Base-by-base conservation (phyloP, 2,888 invertebrate species). In the Timandra comae region DNA sequence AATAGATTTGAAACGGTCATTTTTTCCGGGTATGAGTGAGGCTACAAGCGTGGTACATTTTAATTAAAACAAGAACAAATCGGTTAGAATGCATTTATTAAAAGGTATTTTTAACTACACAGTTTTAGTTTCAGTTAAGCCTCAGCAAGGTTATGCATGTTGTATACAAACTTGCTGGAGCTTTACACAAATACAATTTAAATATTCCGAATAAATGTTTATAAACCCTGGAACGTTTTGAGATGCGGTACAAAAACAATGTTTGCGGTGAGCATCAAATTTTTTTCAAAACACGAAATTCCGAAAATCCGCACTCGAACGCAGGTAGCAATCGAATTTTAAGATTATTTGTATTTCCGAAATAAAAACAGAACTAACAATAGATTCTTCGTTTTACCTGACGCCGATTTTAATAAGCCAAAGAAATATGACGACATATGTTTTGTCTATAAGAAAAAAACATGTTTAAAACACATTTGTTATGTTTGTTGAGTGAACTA, bases 331-430 rank as follows among this genome's bases (percentile, higher is more conserved):
- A 70, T 76, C 71, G 70, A 64, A 72, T 64, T 64, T 72, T 62
- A 74, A 77, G 72, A 66, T 66, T 81, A 72, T 85, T 84, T 84
- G 84, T 81, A 78, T 84, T 78, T 82, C 81, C 66, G 56, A 73
- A 72, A 76, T 75, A 77, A 76, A 78, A 67, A 58, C 16, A 40
- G 38, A 8, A 33, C 46, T 39, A 61, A 82, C 80, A 84, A 84
- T 73, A 77, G 79, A 63, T 42, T 57, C 63, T 61, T 56, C 63
- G 53, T 66, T 68, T 67, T 84, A 81, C 81, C 85, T 80, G 84
- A 77, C 77, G 66, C 70, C 64, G 69, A 71, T 79, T 79, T n/a
- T 84, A 84, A 84, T 79, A 77, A 80, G 73, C 68, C 50, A 72
- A 68, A 80, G 77, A 80, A 78, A 80, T 80, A 82, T 84, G 79